Percentiles rank a stretch among this genome's conserved stretches.
These are phyloP conservation scores for Pygmarrhopalites habei DNA, from an alignment of 1,140 invertebrate species.

Conservation along the genomic window DNA sequence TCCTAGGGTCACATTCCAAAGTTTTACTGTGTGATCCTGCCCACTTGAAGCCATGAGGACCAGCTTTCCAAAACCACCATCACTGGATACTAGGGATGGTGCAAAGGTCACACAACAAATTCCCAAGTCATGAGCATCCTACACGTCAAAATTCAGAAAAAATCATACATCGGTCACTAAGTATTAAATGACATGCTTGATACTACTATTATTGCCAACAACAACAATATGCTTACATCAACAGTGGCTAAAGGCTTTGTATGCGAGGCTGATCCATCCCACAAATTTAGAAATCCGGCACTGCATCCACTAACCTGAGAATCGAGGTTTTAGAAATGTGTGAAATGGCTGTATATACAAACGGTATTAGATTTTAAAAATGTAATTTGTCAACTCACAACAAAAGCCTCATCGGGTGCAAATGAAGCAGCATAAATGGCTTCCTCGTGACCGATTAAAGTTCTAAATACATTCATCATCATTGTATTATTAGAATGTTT, in stretches of 20 bases:
- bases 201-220: no score
- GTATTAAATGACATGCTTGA: no score
- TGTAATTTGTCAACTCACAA: no score
- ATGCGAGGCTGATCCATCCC: conserved; percentile 49
- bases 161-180: no score
- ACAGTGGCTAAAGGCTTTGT: conserved; percentile 45
- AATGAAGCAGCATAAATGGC: conserved; percentile 56
- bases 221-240: no score
- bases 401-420: conserved; percentile 57
- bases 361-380: no score
- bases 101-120: conserved; percentile 50
- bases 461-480: no score
- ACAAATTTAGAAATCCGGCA: conserved; percentile 58
- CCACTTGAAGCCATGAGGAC: conserved; percentile 37
- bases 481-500: no score
- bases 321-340: no score
- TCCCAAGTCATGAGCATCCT: conserved; percentile 69
- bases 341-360: no score
- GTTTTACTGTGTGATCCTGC: conserved; percentile 58
- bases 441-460: conserved; percentile 59
- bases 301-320: conserved; percentile 62
- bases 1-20: conserved; percentile 58
- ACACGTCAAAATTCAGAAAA: no score
- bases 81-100: conserved; percentile 29
- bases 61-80: conserved; percentile 33